Conservation (phyloP, 2,888 invertebrate species). For the Yponomeuta evonymella region DNA sequence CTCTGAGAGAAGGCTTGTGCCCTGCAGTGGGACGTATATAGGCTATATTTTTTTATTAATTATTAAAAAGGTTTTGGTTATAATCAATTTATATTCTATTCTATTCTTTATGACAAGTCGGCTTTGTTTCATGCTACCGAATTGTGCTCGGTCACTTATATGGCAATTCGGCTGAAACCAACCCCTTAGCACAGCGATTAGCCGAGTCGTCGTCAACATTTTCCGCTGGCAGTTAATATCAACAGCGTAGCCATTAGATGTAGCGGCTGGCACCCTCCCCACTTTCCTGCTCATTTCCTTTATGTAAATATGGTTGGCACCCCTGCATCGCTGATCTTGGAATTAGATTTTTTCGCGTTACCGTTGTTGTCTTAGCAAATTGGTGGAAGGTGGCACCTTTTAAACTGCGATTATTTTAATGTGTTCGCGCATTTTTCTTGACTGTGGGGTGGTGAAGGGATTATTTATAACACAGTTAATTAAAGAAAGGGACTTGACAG, state of each 20-base stretch:
- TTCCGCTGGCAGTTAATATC: constrained; percentile 21
- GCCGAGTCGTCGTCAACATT: constrained; percentile 21
- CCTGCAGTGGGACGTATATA: too few relatives aligned
- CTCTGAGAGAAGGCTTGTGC: too few relatives aligned
- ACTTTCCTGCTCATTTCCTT: constrained; percentile 43
- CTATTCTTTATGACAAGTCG: too few relatives aligned
- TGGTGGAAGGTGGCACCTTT: not conserved
- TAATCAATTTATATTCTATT: too few relatives aligned
- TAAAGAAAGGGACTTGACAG: not conserved
- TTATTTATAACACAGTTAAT: not conserved
- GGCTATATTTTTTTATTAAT: too few relatives aligned
- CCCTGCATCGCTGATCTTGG: constrained; percentile 18
- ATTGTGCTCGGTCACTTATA: too few relatives aligned
- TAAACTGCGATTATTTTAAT: constrained; percentile 3
- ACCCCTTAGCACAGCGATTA: constrained; percentile 20
- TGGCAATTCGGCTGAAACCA: not conserved
- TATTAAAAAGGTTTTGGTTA: too few relatives aligned
- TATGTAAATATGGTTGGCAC: constrained; percentile 28
- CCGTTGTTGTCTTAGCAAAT: not conserved
- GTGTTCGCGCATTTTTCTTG: not conserved
- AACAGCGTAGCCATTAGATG: constrained; percentile 9
- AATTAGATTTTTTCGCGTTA: constrained; percentile 14
- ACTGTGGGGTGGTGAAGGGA: not conserved
- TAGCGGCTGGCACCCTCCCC: not conserved
- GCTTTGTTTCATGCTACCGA: too few relatives aligned